These are phyloP conservation scores for Chloroceryle aenea DNA, from an alignment of 2,113 vertebrate species.

Conservation along the genomic window DNA sequence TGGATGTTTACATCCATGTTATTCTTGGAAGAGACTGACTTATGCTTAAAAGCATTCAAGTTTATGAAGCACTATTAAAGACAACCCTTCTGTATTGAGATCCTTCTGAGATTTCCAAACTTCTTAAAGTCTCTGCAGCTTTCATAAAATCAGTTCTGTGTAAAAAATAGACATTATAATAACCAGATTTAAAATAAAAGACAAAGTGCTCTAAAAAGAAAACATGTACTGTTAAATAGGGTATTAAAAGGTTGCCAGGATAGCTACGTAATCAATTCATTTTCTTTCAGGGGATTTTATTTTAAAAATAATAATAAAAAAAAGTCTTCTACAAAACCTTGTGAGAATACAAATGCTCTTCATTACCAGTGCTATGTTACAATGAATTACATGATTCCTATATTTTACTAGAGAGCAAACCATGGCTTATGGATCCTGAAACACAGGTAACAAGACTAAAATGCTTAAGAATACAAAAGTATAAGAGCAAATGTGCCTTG, in stretches of 20 bases:
- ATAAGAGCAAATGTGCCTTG: not conserved
- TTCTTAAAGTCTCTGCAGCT: not conserved
- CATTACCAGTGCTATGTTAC: not conserved
- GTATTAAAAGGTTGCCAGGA: not conserved
- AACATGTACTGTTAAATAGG: not conserved
- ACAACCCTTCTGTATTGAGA: not conserved
- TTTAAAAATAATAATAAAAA: not conserved
- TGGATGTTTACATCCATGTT: not conserved
- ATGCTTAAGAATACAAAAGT: not conserved
- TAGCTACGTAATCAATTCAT: not conserved
- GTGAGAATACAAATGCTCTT: slow-evolving; percentile 14
- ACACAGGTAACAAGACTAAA: not conserved
- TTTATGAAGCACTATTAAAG: not conserved
- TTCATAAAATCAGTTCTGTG: not conserved
- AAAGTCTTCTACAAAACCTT: not conserved
- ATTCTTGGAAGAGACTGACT: not conserved
- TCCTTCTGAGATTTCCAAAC: not conserved
- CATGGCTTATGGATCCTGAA: not conserved
- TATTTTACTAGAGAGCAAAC: not conserved
- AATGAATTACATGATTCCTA: not conserved
- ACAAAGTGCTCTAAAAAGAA: not conserved
- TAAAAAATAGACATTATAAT: not conserved
- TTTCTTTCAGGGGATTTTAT: not conserved
- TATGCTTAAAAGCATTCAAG: not conserved
- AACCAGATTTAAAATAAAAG: slow-evolving; percentile 7